These are phyloP conservation scores for Hylia prasina DNA, from an alignment of 2,113 vertebrate genomes.

Conservation along the genomic window DNA sequence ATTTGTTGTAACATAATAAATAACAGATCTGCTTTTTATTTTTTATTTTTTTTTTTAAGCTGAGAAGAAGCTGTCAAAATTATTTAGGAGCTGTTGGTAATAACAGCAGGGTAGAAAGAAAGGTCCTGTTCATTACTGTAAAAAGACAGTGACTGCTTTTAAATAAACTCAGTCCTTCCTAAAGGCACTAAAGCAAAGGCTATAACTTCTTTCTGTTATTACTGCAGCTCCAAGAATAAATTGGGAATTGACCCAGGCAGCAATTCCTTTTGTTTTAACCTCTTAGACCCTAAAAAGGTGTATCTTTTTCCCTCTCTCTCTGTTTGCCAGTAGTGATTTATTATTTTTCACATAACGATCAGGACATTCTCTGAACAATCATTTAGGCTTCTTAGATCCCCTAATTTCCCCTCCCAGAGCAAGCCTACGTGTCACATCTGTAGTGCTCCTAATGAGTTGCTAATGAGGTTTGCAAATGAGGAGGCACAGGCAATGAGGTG, in stretches of 20 bases:
- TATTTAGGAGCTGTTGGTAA: neutral
- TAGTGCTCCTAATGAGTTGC: constrained; percentile 16
- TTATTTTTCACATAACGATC: neutral
- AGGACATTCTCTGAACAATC: neutral
- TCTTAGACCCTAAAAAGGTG: neutral
- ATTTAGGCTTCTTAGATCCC: neutral
- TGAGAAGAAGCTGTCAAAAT: neutral
- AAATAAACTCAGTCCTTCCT: neutral
- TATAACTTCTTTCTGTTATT: neutral
- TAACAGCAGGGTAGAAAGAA: neutral
- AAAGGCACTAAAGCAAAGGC: neutral
- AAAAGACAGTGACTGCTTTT: neutral
- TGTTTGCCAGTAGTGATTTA: neutral
- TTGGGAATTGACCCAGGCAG: neutral
- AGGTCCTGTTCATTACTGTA: neutral
- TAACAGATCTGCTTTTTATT: neutral
- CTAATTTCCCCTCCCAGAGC: neutral
- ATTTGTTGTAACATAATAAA: neutral
- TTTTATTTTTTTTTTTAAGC: no score
- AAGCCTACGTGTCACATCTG: neutral
- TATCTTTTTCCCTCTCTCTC: neutral
- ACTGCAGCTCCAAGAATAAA: neutral
- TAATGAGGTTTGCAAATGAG: constrained; percentile 21
- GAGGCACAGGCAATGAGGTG: neutral
- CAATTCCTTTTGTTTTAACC: neutral